Conservation (phyloP, 2,888 invertebrate species). For the Ferdinandea cuprea region DNA sequence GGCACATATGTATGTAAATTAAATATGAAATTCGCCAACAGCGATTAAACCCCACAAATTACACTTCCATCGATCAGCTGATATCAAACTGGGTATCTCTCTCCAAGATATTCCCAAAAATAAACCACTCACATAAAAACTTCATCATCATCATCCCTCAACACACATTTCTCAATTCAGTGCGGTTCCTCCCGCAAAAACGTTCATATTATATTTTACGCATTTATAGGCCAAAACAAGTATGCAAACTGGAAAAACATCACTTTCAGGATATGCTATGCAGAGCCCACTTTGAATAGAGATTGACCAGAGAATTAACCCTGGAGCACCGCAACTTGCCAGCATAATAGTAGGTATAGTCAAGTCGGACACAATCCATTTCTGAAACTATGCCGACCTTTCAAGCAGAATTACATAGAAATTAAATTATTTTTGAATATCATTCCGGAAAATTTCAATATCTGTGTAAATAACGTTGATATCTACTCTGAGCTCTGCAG, state of each 20-base stretch:
- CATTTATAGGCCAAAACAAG: background rate
- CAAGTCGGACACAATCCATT: background rate
- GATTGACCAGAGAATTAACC: constrained; percentile 4
- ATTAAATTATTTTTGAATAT: constrained; percentile 39
- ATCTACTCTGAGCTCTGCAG: background rate
- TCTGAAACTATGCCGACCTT: background rate
- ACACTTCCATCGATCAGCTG: no score
- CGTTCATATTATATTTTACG: no score
- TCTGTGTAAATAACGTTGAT: constrained; percentile 15
- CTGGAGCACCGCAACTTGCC: background rate
- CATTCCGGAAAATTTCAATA: constrained; percentile 40
- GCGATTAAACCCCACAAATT: no score
- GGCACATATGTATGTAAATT: no score
- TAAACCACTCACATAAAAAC: no score
- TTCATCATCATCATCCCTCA: no score
- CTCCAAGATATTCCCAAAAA: no score
- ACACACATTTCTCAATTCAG: no score
- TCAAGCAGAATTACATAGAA: constrained; percentile 27
- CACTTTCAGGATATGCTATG: background rate
- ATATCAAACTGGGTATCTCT: no score
- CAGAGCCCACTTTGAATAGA: background rate
- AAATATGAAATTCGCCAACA: no score
- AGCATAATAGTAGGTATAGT: background rate
- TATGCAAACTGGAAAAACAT: background rate
- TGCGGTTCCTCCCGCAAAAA: no score